Conservation (phyloP, 2,797 vertebrate genomes). For the Thunnus albacares region DNA sequence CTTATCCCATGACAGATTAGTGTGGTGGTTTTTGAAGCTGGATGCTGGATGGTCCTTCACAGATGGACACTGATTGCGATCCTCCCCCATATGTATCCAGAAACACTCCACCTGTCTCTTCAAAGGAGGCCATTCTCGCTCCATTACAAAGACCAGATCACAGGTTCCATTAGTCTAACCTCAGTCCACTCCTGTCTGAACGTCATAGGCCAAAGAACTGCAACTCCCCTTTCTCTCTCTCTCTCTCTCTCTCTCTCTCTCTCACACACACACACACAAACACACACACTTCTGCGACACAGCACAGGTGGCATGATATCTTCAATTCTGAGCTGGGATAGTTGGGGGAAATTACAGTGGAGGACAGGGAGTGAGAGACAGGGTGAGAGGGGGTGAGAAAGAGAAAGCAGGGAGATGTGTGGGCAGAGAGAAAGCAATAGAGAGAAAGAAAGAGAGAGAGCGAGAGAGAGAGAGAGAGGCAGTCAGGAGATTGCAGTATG, state of each 20-base stretch:
- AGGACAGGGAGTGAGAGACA: slow-evolving; percentile 47
- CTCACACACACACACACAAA: neutral
- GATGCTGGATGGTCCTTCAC: slow-evolving; percentile 72
- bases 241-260: neutral
- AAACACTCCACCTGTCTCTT: slow-evolving; percentile 72
- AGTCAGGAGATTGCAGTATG: slow-evolving; percentile 64
- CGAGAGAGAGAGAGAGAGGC: slow-evolving; percentile 39
- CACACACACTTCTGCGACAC: slow-evolving; percentile 37
- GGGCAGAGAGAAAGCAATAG: slow-evolving; percentile 56
- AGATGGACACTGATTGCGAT: slow-evolving; percentile 68
- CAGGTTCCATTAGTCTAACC: slow-evolving; percentile 66
- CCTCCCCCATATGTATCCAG: slow-evolving; percentile 57
- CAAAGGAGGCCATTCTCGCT: slow-evolving; percentile 58
- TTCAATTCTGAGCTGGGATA: slow-evolving; percentile 44
- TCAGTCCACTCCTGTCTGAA: slow-evolving; percentile 50
- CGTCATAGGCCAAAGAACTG: slow-evolving; percentile 40
- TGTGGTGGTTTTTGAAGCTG: slow-evolving; percentile 58
- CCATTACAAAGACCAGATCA: slow-evolving; percentile 68
- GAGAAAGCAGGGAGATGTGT: slow-evolving; percentile 61
- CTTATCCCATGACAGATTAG: slow-evolving; percentile 77
- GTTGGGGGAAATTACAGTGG: slow-evolving; percentile 46
- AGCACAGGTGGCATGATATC: slow-evolving; percentile 66
- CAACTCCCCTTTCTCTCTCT: neutral
- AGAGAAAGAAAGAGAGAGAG: slow-evolving; percentile 24
- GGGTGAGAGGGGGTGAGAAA: neutral